A percentile compares a stretch with the other conserved stretches of the same genome.
phyloP scores from a whole-genome alignment of 2,888 invertebrate species.

The Bombylius discolor region DNA sequence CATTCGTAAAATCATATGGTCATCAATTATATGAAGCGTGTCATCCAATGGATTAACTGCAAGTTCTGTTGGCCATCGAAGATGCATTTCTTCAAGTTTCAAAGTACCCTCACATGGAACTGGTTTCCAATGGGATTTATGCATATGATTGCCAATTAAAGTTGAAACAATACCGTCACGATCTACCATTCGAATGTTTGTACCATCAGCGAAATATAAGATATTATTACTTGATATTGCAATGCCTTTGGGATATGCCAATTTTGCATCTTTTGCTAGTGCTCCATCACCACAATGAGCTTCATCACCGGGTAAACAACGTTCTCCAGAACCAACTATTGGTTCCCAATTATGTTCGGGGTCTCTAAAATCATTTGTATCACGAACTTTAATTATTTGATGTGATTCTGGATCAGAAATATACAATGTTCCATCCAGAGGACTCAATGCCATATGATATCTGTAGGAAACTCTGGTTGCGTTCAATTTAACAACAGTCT shows the following conservation, averaged over 20 bases:
- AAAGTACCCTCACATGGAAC: constrained; percentile 84
- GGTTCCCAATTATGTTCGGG: constrained; percentile 91
- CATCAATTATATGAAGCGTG: constrained; percentile 89
- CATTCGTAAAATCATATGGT: constrained; percentile 86
- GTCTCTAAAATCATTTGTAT: constrained; percentile 67
- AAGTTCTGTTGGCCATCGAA: constrained; percentile 92
- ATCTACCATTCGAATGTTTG: constrained; percentile 86
- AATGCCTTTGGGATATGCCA: constrained; percentile 93
- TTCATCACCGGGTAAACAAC: constrained; percentile 85
- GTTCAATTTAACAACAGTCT: constrained; percentile 44
- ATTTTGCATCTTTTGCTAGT: constrained; percentile 78
- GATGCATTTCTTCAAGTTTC: constrained; percentile 82
- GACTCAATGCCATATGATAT: constrained; percentile 92
- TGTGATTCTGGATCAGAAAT: constrained; percentile 94
- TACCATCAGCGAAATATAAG: constrained; percentile 90
- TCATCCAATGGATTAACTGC: constrained; percentile 91
- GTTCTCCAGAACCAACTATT: constrained; percentile 86
- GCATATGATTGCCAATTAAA: constrained; percentile 84
- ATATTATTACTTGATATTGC: constrained; percentile 87
- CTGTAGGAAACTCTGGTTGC: constrained; percentile 89
- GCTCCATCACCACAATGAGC: constrained; percentile 95
- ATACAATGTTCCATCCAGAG: constrained; percentile 84
- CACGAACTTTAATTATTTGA: constrained; percentile 78
- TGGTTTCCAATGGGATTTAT: constrained; percentile 86
- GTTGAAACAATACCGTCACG: constrained; percentile 85